A percentile compares a stretch with the other conserved stretches of the same genome.
phyloP scores from a whole-genome alignment of 2,797 vertebrate genomes.

The Pseudocheirus occidentalis region DNA sequence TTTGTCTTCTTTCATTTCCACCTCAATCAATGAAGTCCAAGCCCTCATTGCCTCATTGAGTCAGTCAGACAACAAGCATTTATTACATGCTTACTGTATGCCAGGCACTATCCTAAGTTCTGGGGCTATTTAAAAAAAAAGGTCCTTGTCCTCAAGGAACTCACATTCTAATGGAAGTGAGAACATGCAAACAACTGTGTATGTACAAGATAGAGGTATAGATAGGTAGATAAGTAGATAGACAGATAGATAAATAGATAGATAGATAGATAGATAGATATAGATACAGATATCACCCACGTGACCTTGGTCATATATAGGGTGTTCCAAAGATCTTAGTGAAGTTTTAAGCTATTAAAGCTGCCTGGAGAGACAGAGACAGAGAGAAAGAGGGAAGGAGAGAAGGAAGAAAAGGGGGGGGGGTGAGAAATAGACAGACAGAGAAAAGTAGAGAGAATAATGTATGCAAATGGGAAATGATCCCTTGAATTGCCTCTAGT shows the following conservation, averaged over 20 bases:
- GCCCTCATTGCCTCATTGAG: not conserved
- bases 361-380: not conserved
- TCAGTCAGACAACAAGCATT: not conserved
- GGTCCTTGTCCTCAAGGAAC: not conserved
- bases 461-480: not conserved
- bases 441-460: not conserved
- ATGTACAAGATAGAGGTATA: not conserved
- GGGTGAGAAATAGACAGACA: no score
- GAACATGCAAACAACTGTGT: not conserved
- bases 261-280: no score
- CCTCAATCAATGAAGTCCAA: not conserved
- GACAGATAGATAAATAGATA: no score
- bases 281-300: no score
- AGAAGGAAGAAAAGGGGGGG: not conserved
- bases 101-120: not conserved
- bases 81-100: not conserved
- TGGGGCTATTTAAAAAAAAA: not conserved
- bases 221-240: no score
- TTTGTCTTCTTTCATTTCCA: not conserved
- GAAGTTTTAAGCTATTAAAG: not conserved
- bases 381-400: not conserved
- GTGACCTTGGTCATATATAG: no score
- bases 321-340: not conserved
- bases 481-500: not conserved
- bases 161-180: not conserved